Conservation (phyloP, 2,888 invertebrate species). For the Tetramorium bicarinatum region DNA sequence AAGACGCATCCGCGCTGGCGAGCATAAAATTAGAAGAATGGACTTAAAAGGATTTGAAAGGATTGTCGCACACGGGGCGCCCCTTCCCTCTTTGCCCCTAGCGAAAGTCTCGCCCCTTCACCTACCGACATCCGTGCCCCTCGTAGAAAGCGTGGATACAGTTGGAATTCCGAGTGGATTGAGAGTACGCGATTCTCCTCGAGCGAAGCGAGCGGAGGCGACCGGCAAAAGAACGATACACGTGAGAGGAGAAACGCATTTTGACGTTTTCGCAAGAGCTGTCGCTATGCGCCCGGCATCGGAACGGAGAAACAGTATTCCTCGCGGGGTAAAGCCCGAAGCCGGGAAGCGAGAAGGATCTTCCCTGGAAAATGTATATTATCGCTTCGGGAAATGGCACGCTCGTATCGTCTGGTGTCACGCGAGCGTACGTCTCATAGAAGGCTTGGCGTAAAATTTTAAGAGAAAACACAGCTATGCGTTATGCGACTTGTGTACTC, state of each 20-base stretch:
- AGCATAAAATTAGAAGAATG: constrained; percentile 83
- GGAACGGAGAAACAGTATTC: constrained; percentile 62
- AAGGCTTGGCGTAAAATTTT: constrained; percentile 38
- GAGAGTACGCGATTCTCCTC: constrained; percentile 59
- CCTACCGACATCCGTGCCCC: constrained; percentile 56
- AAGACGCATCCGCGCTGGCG: constrained; percentile 76
- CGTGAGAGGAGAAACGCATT: constrained; percentile 64
- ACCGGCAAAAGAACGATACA: constrained; percentile 4
- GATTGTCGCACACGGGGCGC: constrained; percentile 71
- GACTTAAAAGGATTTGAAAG: constrained; percentile 82
- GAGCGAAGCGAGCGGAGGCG: constrained; percentile 16
- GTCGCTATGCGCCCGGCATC: constrained; percentile 55
- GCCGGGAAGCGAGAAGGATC: constrained; percentile 46
- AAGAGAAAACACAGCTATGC: constrained; percentile 24
- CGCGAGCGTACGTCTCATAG: constrained; percentile 7
- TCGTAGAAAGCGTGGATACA: constrained; percentile 55
- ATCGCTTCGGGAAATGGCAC: constrained; percentile 61
- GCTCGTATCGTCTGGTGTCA: constrained; percentile 35
- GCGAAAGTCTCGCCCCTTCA: constrained; percentile 61
- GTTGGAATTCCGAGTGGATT: constrained; percentile 73
- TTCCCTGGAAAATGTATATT: constrained; percentile 55
- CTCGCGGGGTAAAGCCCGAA: constrained; percentile 58
- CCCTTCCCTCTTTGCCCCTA: constrained; percentile 22
- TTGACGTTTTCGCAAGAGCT: constrained; percentile 58
- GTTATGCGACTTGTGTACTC: not conserved